These are phyloP conservation scores for Exaiptasia diaphana DNA, from an alignment of 64 coral and sea anemone genomes.

Conservation along the genomic window DNA sequence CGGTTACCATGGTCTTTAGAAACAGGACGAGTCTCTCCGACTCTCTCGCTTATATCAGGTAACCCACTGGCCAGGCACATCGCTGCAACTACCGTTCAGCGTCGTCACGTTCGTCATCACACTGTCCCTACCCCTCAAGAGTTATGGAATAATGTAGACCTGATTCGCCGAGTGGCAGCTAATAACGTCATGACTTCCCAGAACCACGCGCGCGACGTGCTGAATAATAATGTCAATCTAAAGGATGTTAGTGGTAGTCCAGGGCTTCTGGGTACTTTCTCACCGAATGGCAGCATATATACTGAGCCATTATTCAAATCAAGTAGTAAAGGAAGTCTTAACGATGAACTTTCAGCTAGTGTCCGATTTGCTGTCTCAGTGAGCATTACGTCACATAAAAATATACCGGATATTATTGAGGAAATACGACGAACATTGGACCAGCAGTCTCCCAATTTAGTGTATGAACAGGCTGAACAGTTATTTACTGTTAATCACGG, in stretches of 20 bases:
- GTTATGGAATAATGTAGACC: conserved; percentile 77
- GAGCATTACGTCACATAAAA: conserved; percentile 85
- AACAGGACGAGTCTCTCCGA: conserved; percentile 4
- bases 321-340: conserved; percentile 51
- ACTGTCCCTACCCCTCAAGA: conserved; percentile 73
- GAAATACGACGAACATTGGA: conserved; percentile 89
- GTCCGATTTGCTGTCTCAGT: conserved; percentile 81
- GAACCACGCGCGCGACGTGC: conserved; percentile 71
- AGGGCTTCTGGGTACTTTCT: conserved; percentile 62
- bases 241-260: conserved; percentile 51
- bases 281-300: conserved; percentile 81
- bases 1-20: conserved; percentile 36
- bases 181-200: conserved; percentile 74
- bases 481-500: conserved; percentile 86
- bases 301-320: conserved; percentile 65
- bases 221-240: conserved; percentile 98
- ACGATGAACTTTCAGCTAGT: conserved; percentile 54
- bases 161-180: conserved; percentile 74
- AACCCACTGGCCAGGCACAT: conserved; percentile 42
- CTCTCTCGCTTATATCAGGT: conserved; percentile 44
- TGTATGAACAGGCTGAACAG: conserved; percentile 81
- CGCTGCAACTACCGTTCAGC: conserved; percentile 9
- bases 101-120: conserved; percentile 83
- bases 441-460: conserved; percentile 57
- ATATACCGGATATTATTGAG: conserved; percentile 78